phyloP scores from a whole-genome alignment of 2,888 invertebrate species.

The Archips crataeganus region DNA sequence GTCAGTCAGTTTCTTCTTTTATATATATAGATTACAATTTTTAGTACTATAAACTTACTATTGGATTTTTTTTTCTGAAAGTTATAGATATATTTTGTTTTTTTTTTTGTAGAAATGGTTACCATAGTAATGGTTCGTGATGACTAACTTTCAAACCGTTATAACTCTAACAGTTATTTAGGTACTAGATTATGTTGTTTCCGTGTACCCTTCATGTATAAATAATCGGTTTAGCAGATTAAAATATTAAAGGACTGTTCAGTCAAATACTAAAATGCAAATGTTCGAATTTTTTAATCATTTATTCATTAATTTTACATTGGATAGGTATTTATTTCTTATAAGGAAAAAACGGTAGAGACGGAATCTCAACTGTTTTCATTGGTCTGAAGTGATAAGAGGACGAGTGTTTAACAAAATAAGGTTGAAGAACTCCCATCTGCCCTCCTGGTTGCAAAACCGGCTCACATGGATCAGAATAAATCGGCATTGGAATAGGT shows the following conservation, averaged over 20 bases:
- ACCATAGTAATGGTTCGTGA: no score
- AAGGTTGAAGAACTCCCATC: slow-evolving; percentile 14
- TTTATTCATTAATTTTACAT: neutral
- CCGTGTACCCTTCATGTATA: no score
- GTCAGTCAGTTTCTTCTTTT: no score
- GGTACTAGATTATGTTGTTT: no score
- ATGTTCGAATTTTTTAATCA: neutral
- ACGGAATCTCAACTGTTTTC: neutral
- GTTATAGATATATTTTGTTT: no score
- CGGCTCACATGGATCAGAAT: slow-evolving; percentile 31
- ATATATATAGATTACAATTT: no score
- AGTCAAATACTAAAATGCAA: neutral
- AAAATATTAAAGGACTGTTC: neutral
- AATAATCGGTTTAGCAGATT: no score
- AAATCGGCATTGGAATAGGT: slow-evolving; percentile 17
- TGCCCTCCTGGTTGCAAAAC: neutral
- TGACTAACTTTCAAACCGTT: no score
- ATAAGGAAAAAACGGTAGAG: neutral
- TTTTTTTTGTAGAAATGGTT: no score
- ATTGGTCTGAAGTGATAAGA: slow-evolving; percentile 3
- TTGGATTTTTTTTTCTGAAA: no score
- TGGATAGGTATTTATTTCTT: neutral
- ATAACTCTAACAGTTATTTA: no score
- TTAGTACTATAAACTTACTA: no score
- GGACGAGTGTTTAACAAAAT: neutral